phyloP scores from a whole-genome alignment of 2,113 vertebrate genomes.

The Ranitomeya imitator region DNA sequence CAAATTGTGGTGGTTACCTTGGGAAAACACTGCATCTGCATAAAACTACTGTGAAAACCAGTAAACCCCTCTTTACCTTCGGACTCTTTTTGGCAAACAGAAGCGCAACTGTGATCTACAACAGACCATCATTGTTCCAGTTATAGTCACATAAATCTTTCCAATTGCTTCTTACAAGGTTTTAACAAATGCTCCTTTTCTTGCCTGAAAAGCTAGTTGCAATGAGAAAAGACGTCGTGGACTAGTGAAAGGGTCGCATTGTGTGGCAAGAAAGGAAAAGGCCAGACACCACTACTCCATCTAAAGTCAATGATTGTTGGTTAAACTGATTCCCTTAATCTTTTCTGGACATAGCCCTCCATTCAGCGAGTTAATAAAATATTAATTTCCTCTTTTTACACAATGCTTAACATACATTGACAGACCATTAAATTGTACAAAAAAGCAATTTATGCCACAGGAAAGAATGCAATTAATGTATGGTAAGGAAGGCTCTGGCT shows the following conservation, averaged over 20 bases:
- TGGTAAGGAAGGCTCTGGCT: neutral
- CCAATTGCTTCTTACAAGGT: neutral
- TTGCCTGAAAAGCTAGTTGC: constrained; percentile 5
- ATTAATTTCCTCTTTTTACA: constrained; percentile 33
- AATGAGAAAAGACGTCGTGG: constrained; percentile 17
- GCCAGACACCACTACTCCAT: constrained; percentile 1
- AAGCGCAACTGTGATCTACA: constrained; percentile 1
- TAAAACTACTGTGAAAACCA: neutral
- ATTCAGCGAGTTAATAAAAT: constrained; percentile 32
- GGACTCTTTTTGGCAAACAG: neutral
- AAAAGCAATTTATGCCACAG: neutral
- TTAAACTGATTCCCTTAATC: constrained; percentile 21
- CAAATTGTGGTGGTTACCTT: neutral
- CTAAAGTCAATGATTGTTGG: constrained; percentile 32
- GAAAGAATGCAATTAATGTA: neutral
- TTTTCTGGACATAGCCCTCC: constrained; percentile 13
- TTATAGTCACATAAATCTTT: constrained; percentile 23
- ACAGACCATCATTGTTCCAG: constrained; percentile 32
- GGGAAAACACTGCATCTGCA: neutral
- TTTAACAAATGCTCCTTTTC: constrained; percentile 25
- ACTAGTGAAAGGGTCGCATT: constrained; percentile 35
- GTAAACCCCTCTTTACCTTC: neutral
- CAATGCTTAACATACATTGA: constrained; percentile 15
- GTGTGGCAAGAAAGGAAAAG: constrained; percentile 8
- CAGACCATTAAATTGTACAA: neutral